Conservation (phyloP, 2,888 invertebrate genomes). For the Biston stratarius region DNA sequence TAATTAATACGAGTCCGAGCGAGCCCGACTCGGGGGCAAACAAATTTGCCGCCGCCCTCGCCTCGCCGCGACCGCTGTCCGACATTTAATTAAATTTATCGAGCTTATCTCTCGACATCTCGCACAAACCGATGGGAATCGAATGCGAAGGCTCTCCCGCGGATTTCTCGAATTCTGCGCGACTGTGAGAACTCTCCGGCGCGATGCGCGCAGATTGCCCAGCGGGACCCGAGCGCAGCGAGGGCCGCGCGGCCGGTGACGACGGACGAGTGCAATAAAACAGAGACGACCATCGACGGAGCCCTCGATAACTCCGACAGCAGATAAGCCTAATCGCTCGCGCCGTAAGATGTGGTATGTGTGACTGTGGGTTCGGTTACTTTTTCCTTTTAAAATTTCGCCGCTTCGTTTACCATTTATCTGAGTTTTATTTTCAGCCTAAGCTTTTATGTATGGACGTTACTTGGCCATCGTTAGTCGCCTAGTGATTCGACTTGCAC, state of each 20-base stretch:
- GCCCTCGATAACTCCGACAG: constrained; percentile 24
- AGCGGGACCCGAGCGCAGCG: constrained; percentile 55
- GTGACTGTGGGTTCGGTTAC: not conserved
- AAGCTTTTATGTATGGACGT: no score
- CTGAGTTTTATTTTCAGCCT: no score
- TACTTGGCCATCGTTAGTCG: no score
- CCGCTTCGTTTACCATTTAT: not conserved
- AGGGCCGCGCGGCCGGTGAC: constrained; percentile 42
- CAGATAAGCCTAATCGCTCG: constrained; percentile 20
- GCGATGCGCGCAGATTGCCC: constrained; percentile 46
- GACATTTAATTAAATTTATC: constrained; percentile 84
- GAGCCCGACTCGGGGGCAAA: constrained; percentile 66
- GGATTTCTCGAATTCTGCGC: constrained; percentile 72
- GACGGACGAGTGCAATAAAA: constrained; percentile 65
- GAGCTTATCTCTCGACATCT: constrained; percentile 76
- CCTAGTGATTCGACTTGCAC: no score
- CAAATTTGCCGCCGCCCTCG: constrained; percentile 66
- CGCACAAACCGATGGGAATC: constrained; percentile 73
- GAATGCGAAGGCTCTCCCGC: constrained; percentile 63
- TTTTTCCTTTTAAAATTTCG: not conserved
- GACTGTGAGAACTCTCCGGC: constrained; percentile 66
- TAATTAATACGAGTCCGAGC: constrained; percentile 72
- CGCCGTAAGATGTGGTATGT: constrained; percentile 7
- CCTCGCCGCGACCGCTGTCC: constrained; percentile 45
- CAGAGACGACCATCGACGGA: constrained; percentile 48